Percentiles rank a stretch among this genome's conserved stretches.
These are phyloP conservation scores for Emydocephalus ijimae DNA, from an alignment of 2,113 vertebrate genomes.

Conservation along the genomic window DNA sequence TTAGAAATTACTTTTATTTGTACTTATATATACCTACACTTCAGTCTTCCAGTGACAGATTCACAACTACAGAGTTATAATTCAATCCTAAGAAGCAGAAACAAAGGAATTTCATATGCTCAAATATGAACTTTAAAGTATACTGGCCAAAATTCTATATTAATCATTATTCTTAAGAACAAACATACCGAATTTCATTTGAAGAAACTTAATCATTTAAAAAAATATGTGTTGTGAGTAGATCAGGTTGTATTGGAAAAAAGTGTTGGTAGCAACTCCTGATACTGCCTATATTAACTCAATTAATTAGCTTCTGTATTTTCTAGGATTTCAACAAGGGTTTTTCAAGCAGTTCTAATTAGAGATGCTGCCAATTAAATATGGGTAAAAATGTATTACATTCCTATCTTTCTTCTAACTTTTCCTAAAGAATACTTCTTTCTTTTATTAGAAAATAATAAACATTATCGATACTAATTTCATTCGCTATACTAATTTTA, in stretches of 20 bases:
- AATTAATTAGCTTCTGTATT: background rate
- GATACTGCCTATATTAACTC: background rate
- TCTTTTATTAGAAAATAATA: background rate
- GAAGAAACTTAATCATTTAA: background rate
- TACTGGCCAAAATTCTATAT: background rate
- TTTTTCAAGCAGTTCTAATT: background rate
- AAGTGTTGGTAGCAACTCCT: background rate
- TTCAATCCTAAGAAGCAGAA: constrained; percentile 2
- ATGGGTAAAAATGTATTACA: background rate
- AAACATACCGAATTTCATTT: background rate
- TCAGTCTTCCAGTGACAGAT: background rate
- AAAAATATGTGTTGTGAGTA: background rate
- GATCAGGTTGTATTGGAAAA: background rate
- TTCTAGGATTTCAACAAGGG: background rate
- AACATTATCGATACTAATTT: background rate
- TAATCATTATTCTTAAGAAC: background rate
- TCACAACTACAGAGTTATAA: background rate
- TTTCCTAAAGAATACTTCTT: background rate
- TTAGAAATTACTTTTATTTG: background rate
- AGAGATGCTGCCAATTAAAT: background rate
- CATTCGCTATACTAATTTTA: background rate
- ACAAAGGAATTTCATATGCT: background rate
- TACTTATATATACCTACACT: background rate
- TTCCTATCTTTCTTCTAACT: background rate
- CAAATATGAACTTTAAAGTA: background rate